phyloP scores from a whole-genome alignment of 2,113 vertebrate genomes.

The Irena cyanogastra region DNA sequence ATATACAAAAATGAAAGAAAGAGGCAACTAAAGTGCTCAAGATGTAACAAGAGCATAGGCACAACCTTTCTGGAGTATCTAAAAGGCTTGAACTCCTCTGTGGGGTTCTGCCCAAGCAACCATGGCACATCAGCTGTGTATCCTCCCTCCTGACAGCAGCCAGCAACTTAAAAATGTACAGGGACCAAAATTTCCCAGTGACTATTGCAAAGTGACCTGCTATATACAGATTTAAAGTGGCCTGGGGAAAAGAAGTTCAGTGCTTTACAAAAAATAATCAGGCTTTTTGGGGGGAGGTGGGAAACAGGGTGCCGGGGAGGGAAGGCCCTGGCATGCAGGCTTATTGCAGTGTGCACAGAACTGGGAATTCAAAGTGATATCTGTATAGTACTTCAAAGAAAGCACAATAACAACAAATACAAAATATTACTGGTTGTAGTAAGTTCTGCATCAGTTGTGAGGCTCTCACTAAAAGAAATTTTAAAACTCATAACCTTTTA shows the following conservation, averaged over 20 bases:
- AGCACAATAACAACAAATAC: neutral
- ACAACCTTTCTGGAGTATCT: neutral
- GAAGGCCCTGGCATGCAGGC: neutral
- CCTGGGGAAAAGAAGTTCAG: neutral
- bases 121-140: accelerated
- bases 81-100: neutral
- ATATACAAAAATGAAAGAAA: neutral
- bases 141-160: neutral
- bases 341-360: neutral
- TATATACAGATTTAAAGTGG: neutral
- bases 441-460: neutral
- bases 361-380: neutral
- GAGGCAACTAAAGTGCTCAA: neutral
- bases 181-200: neutral
- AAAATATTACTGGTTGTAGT: neutral
- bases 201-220: neutral
- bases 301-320: neutral
- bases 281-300: neutral
- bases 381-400: neutral
- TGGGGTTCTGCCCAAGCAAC: neutral
- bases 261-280: neutral
- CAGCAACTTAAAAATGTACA: neutral
- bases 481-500: neutral
- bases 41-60: neutral
- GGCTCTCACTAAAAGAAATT: neutral